These are phyloP conservation scores for Microctenopoma stevenorrisi DNA, from an alignment of 2,797 vertebrate genomes.

Conservation along the genomic window DNA sequence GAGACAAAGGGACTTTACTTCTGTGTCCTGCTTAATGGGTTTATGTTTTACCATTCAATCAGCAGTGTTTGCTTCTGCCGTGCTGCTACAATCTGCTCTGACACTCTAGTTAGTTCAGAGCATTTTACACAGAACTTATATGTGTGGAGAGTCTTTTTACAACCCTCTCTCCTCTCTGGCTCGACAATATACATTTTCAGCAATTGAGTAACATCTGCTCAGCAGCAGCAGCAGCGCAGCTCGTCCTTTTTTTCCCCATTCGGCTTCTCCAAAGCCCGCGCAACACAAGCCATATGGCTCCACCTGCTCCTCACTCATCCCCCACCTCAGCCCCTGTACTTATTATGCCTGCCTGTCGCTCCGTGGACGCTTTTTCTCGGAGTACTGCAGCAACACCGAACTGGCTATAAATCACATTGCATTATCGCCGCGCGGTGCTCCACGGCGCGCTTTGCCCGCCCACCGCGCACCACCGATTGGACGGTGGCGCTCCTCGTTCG, in stretches of 20 bases:
- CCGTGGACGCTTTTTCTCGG: slow-evolving; percentile 71
- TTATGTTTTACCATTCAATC: slow-evolving; percentile 46
- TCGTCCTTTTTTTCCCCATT: slow-evolving; percentile 22
- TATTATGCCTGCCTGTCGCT: slow-evolving; percentile 60
- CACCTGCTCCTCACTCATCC: slow-evolving; percentile 29
- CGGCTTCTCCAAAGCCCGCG: slow-evolving; percentile 8
- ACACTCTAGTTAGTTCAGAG: slow-evolving; percentile 14
- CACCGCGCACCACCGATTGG: slow-evolving; percentile 73
- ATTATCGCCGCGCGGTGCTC: slow-evolving; percentile 76
- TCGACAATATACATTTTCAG: slow-evolving; percentile 27
- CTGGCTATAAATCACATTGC: slow-evolving; percentile 85
- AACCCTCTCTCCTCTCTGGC: slow-evolving; percentile 1
- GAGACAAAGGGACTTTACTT: slow-evolving; percentile 47
- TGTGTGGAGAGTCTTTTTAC: background rate
- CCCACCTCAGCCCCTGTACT: slow-evolving; percentile 51
- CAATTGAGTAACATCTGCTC: slow-evolving; percentile 48
- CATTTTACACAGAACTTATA: slow-evolving; percentile 9
- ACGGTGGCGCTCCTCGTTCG: slow-evolving; percentile 27
- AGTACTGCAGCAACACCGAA: slow-evolving; percentile 84
- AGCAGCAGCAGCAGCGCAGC: slow-evolving; percentile 18
- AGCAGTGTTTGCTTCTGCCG: slow-evolving; percentile 26
- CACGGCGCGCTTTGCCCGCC: slow-evolving; percentile 67
- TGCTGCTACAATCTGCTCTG: slow-evolving; percentile 20
- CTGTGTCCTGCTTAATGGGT: slow-evolving; percentile 47
- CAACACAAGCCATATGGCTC: slow-evolving; percentile 29